Evolutionary conservation across 2,113 vertebrate genomes (phyloP), one percentile per base, ranked within the genome.

Genomic region (Chaetorhynchus papuensis): DNA sequence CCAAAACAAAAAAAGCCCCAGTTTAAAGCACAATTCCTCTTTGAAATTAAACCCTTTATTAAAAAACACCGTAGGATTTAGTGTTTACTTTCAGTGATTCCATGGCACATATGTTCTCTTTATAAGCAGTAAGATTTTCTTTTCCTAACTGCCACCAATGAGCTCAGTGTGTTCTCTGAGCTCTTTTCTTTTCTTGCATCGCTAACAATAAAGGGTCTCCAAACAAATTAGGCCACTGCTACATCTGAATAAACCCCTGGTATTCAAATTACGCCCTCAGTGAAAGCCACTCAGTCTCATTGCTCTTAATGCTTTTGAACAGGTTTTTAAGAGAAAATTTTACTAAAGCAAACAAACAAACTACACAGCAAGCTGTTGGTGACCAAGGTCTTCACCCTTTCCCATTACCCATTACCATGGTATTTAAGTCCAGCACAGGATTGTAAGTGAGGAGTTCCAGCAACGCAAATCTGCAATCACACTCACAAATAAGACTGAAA

Each of bases 181-280:
- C 28, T 61, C 87, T 75, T 90, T 95, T 94, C 53, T 92, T 77
- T 81, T 44, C 72, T 80, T 75, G 35, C 15, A 79, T n/a, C 6
- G 1, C 23, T 72, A 71, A 91, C 60, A 95, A 92, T 68, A 94
- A 87, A 78, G 74, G 56, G 31, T 79, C 56, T 92, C 64, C 61
- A 87, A 91, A 87, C 80, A 95, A 96, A 94, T 94, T 92, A 94
- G 72, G 83, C 72, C 69, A 53, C 52, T 56, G 53, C 24, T 87
- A 87, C 64, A 84, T 94, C 60, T 94, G 91, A 96, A 96, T 96
- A 95, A 96, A 63, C 19, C 44, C 52, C n/a, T 71, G 69, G 37
- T 71, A 93, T 97, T 92, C 75, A 96, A 89, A 95, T 95, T 63
- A 87, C 0, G 0, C 6, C 22, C 37, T 82, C 59, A 65, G 41